phyloP scores from a whole-genome alignment of 2,113 vertebrate genomes.

The Anoplopoma fimbria region DNA sequence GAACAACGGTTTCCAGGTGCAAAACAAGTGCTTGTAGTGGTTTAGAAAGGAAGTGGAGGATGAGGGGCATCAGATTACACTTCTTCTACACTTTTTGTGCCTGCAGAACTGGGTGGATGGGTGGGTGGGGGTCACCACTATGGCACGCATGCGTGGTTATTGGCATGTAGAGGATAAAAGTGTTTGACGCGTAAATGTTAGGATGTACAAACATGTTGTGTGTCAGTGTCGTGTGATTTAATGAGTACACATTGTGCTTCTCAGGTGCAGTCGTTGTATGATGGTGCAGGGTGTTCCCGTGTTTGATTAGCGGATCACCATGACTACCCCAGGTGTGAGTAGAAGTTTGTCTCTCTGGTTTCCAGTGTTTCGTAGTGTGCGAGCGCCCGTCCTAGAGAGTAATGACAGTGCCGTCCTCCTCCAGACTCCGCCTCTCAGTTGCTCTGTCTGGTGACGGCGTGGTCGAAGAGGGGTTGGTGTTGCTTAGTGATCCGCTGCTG shows the following conservation, averaged over 20 bases:
- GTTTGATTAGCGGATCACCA: neutral
- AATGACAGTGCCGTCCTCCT: conserved; percentile 97
- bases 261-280: conserved; percentile 25
- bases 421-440: conserved; percentile 81
- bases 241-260: conserved; percentile 58
- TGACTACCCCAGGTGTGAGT: conserved; percentile 5
- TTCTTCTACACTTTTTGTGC: neutral
- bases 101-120: conserved; percentile 5
- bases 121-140: conserved; percentile 45
- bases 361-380: conserved; percentile 46
- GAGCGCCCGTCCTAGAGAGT: conserved; percentile 87
- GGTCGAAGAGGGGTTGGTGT: conserved; percentile 39
- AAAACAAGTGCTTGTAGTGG: conserved; percentile 57
- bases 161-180: conserved; percentile 41
- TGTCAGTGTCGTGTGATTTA: conserved; percentile 1
- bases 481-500: conserved; percentile 77
- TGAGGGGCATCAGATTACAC: neutral
- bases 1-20: conserved; percentile 28
- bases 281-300: neutral
- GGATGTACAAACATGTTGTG: conserved; percentile 22
- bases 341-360: conserved; percentile 19
- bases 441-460: conserved; percentile 70
- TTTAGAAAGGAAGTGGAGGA: conserved; percentile 21
- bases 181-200: conserved; percentile 22
- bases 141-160: conserved; percentile 70